Percentiles rank a stretch among this genome's conserved stretches.
These are phyloP conservation scores for Aselliscus stoliczkanus DNA, from an alignment of 2,797 vertebrate species.

Conservation along the genomic window DNA sequence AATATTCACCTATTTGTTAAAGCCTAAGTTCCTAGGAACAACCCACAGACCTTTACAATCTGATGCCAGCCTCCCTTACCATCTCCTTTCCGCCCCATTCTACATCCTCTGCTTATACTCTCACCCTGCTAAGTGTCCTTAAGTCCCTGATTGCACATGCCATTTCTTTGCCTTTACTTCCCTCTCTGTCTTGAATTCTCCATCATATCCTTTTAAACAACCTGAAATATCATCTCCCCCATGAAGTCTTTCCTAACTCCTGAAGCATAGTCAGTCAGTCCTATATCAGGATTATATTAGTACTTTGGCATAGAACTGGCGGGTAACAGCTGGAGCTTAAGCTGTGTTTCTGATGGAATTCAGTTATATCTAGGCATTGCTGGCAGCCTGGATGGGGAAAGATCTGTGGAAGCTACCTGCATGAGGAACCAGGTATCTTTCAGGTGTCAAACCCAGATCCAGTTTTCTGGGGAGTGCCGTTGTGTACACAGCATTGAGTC, in stretches of 20 bases:
- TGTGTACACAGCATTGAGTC: not conserved
- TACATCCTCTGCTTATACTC: not conserved
- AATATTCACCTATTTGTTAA: not conserved
- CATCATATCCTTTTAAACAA: not conserved
- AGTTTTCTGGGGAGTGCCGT: not conserved
- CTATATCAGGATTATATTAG: not conserved
- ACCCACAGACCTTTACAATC: not conserved
- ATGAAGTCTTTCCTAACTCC: not conserved
- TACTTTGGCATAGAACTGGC: not conserved
- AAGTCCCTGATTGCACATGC: not conserved
- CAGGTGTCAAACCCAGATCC: not conserved
- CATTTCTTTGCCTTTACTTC: not conserved
- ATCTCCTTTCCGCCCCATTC: not conserved
- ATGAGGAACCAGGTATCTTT: not conserved
- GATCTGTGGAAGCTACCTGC: not conserved
- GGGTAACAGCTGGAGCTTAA: not conserved
- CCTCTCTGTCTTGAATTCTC: not conserved
- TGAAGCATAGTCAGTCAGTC: not conserved
- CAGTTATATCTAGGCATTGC: not conserved
- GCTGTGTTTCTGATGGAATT: not conserved
- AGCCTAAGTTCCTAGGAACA: not conserved
- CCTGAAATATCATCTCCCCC: not conserved
- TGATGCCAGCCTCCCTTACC: not conserved
- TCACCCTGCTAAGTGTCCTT: not conserved
- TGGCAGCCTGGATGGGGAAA: not conserved